Evolutionary conservation across 1,140 invertebrate genomes (phyloP).

Genomic region (Kradibia gibbosae): DNA sequence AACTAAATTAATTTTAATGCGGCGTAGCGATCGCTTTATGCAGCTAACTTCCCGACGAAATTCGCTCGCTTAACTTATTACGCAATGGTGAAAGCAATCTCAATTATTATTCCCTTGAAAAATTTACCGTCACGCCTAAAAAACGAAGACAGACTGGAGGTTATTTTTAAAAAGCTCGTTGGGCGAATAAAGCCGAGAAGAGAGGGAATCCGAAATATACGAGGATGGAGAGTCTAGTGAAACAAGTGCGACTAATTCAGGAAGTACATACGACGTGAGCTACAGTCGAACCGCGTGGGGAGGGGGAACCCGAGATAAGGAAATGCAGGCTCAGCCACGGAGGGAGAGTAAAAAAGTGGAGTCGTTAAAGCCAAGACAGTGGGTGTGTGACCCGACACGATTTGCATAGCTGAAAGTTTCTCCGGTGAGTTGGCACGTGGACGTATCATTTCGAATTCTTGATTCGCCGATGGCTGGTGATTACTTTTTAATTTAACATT

Average conservation of each 20-base stretch:
- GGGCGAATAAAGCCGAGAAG: background rate
- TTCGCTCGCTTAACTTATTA: background rate
- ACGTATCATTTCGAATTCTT: background rate
- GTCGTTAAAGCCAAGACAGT: background rate
- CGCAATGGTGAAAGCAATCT: background rate
- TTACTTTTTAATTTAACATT: too few species aligned
- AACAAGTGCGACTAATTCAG: background rate
- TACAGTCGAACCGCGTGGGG: conserved; percentile 9
- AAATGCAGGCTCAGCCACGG: background rate
- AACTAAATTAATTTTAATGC: background rate
- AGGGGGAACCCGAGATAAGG: background rate
- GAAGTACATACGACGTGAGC: conserved; percentile 35
- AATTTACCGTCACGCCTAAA: background rate
- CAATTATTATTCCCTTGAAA: background rate
- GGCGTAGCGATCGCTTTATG: background rate
- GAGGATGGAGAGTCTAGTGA: too few species aligned
- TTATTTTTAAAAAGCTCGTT: too few species aligned
- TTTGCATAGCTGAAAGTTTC: conserved; percentile 26
- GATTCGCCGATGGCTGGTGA: too few species aligned
- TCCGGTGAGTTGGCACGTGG: background rate
- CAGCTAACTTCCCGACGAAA: background rate
- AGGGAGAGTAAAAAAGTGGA: background rate
- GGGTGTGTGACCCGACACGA: conserved; percentile 17
- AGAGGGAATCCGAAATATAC: background rate
- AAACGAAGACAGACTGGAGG: background rate